A percentile compares a stretch with the other conserved stretches of the same genome.
phyloP scores from a whole-genome alignment of 2,113 vertebrate genomes.

The Crotalus horridus region DNA sequence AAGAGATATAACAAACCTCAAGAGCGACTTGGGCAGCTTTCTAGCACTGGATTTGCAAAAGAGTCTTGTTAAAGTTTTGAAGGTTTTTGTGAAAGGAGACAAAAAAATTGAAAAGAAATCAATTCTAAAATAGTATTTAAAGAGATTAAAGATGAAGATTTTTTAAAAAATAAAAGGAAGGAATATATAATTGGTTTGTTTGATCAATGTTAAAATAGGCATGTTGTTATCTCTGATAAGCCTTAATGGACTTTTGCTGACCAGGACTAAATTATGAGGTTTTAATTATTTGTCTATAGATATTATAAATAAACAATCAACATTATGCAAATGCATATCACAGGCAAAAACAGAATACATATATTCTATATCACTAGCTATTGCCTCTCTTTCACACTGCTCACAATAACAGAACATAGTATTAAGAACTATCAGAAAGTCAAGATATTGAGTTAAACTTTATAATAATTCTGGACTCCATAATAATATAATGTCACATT shows the following conservation, averaged over 20 bases:
- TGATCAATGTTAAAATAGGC: not conserved
- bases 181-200: not conserved
- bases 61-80: not conserved
- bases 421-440: not conserved
- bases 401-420: not conserved
- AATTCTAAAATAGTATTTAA: not conserved
- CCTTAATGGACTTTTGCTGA: not conserved
- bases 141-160: not conserved
- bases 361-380: not conserved
- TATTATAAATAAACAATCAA: not conserved
- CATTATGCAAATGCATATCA: not conserved
- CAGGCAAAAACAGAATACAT: not conserved
- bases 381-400: not conserved
- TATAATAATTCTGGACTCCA: not conserved
- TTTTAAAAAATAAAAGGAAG: not conserved
- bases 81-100: not conserved
- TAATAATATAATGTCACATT: not conserved
- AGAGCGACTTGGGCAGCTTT: not conserved
- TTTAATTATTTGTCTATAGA: not conserved
- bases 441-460: not conserved
- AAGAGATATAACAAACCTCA: not conserved
- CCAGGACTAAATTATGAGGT: not conserved
- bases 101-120: not conserved
- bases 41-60: not conserved
- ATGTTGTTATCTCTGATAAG: not conserved